Evolutionary conservation across 2,113 vertebrate species (phyloP).

Genomic region (Gymnorhina tibicen): DNA sequence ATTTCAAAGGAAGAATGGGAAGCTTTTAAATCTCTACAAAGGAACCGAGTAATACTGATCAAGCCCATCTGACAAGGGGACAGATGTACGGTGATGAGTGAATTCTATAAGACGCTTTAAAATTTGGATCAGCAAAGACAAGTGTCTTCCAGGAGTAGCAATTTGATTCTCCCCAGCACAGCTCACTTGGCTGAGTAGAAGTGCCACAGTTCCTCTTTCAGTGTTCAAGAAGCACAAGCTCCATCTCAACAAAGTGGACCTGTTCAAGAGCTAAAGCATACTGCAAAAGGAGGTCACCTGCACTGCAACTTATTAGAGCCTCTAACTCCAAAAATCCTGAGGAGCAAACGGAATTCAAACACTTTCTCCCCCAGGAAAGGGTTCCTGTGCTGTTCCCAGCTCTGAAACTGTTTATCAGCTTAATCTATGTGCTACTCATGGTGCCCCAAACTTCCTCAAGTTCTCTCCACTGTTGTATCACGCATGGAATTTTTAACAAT

Average conservation of each 20-base stretch:
- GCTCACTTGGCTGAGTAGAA: not conserved
- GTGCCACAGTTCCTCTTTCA: not conserved
- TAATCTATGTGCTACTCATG: not conserved
- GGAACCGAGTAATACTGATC: conserved; percentile 36
- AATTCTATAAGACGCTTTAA: conserved; percentile 12
- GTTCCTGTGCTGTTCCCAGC: not conserved
- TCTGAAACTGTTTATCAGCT: not conserved
- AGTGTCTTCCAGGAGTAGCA: not conserved
- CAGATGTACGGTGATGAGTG: conserved; percentile 36
- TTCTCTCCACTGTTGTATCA: not conserved
- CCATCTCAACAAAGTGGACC: not conserved
- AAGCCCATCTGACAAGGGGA: conserved; percentile 46
- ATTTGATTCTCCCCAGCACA: not conserved
- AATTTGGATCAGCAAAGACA: conserved; percentile 3
- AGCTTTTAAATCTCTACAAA: conserved; percentile 63
- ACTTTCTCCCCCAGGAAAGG: not conserved
- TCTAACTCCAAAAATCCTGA: not conserved
- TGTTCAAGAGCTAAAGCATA: not conserved
- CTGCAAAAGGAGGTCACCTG: not conserved
- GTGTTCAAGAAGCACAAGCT: not conserved
- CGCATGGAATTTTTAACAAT: not conserved
- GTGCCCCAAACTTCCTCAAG: not conserved
- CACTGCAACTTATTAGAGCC: not conserved
- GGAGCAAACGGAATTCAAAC: not conserved
- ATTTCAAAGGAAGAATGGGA: conserved; percentile 64